These are phyloP conservation scores for Garrulus glandarius DNA, from an alignment of 2,797 vertebrate species.

Conservation along the genomic window DNA sequence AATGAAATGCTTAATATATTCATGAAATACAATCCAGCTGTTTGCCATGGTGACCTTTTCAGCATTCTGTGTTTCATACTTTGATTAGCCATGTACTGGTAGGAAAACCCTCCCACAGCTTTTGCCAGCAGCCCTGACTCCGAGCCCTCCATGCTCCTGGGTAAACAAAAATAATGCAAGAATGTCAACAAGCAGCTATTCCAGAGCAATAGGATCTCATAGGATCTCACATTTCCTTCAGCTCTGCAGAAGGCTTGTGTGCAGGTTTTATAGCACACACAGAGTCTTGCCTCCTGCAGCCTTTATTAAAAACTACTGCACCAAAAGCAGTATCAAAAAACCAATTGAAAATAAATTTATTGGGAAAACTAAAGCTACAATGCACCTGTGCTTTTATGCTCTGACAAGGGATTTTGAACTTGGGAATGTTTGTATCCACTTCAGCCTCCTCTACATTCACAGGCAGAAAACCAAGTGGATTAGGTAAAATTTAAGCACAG, in stretches of 20 bases:
- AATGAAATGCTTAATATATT: conserved; percentile 42
- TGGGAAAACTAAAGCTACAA: neutral
- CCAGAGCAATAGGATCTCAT: neutral
- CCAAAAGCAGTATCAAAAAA: neutral
- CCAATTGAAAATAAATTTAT: neutral
- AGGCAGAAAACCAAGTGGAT: neutral
- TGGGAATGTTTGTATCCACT: neutral
- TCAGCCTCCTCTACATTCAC: neutral
- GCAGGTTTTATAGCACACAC: neutral
- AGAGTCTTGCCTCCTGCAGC: neutral
- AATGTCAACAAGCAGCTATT: neutral
- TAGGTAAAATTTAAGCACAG: neutral
- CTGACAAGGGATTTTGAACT: neutral
- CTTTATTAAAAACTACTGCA: neutral
- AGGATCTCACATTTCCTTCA: neutral
- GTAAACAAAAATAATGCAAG: neutral
- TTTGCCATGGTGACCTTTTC: conserved; percentile 61
- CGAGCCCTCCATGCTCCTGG: neutral
- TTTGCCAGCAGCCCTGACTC: neutral
- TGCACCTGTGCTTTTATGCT: neutral
- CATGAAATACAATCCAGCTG: conserved; percentile 13
- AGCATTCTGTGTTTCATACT: conserved; percentile 36
- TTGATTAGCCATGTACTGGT: conserved; percentile 19
- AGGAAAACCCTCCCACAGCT: conserved; percentile 1
- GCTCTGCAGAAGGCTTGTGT: neutral